Conservation (phyloP, 2,113 vertebrate genomes). For the Bubo scandiacus region DNA sequence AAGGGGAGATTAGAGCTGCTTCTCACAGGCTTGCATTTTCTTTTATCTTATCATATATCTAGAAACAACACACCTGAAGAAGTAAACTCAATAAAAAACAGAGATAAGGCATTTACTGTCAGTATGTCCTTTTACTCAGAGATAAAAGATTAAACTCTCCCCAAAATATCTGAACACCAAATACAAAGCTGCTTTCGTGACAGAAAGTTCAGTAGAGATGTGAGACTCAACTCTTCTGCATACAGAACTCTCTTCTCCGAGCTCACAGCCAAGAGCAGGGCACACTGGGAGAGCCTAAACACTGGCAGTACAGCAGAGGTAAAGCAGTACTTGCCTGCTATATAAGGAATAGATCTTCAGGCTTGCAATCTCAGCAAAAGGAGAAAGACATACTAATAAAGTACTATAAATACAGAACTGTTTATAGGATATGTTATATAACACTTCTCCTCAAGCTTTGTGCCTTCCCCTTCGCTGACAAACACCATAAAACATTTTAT, state of each 20-base stretch:
- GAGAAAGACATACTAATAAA: neutral
- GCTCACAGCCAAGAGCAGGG: neutral
- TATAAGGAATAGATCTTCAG: neutral
- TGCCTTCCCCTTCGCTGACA: neutral
- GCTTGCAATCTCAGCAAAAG: neutral
- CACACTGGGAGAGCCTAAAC: neutral
- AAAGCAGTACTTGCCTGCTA: neutral
- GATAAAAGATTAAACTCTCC: neutral
- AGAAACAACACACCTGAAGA: neutral
- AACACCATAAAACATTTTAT: neutral
- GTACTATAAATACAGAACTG: neutral
- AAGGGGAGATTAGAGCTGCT: neutral
- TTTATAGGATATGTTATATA: constrained; percentile 10
- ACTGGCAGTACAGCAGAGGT: neutral
- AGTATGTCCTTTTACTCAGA: neutral
- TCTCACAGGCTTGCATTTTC: neutral
- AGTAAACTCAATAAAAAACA: neutral
- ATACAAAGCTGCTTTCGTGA: neutral
- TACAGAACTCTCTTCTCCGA: neutral
- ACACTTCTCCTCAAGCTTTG: neutral
- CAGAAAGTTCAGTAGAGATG: neutral
- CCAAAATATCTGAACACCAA: neutral
- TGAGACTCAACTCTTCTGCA: neutral
- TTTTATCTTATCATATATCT: neutral
- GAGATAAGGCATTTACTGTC: neutral